Base-by-base conservation (phyloP, 2,797 vertebrate species). In the Sphenodon punctatus region DNA sequence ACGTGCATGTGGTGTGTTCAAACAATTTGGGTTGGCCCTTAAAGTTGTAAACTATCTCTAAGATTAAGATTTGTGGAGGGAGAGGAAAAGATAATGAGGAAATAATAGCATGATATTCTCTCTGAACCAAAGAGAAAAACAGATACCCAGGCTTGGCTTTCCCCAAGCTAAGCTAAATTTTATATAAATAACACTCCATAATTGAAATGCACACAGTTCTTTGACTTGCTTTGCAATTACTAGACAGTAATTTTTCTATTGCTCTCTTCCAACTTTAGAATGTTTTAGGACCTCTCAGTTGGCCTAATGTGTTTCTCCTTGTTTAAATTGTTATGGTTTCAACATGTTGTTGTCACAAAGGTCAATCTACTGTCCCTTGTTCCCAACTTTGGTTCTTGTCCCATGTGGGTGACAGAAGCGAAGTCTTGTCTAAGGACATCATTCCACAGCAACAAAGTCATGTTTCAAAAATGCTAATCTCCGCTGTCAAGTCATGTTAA, bases 401-500 rank as follows among this genome's bases (percentile, higher is more conserved):
- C 41, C 45, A 59, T 49, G 74, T 67, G 64, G 64, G 53, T 59
- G 48, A 53, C 20, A 46, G n/a, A 58, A 76, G 38, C 59, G 53
- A 59, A 72, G 65, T 72, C 68, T 77, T 71, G 23, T 72, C 60
- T 48, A 65, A 72, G 77, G 43, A 72, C 53, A 39, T 42, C 61
- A 59, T 51, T 41, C 51, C 72, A 72, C 27, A 27, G 49, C 43
- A 12, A 23, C 64, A 41, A 64, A 75, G 58, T 75, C 79, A 75
- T 81, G 10, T 56, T 69, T 75, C 8, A 63, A 64, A 81, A 81
- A 81, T 79, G 51, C 66, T 77, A 66, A 27, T 23, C 71, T 69
- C 36, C 32, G 4, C 48, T 75, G 71, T 34, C 65, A 56, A 56
- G 43, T 49, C 48, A 69, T n/a, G 27, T 68, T 63, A 69, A 14